Base-by-base conservation (phyloP, 2,797 vertebrate genomes). In the Enteromius thamalakanensis region DNA sequence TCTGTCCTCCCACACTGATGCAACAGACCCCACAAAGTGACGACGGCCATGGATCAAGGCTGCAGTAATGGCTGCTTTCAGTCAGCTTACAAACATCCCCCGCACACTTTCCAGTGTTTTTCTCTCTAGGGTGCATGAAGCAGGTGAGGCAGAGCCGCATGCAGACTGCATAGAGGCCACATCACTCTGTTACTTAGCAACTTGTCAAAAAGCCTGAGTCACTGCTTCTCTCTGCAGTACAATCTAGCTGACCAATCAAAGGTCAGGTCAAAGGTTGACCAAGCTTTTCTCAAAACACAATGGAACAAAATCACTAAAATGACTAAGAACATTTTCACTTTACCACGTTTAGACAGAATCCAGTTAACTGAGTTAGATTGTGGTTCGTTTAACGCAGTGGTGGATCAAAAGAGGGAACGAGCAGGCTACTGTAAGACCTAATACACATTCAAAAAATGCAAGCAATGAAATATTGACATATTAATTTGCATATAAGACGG, bases 101-200 rank as follows among this genome's bases (percentile, higher is more conserved):
- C 7, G 4, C 21, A 58, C 74, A 42, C 53, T 42, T 64, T n/a
- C 17, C 29, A 34, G 29, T 51, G 71, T 75, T 75, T 62, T 67
- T 60, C 71, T 83, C 75, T 79, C 71, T 67, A 55, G 32, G 74
- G 88, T 86, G 84, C 88, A 85, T 84, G 68, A 77, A 82, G 40
- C 80, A 76, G 49, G 49, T 85, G 85, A 87, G 58, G 58, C 79
- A 71, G 55, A 84, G 76, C 82, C 40, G 34, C 21, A 86, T 82
- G n/a, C 70, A 76, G 51, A 74, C 81, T 74, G 72, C 84, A 85
- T 84, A 85, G 29, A 84, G 80, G 62, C 74, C 84, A 79, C 15
- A 45, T 49, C 68, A 47, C 45, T 83, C 79, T 86, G 87, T 90
- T 88, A 86, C 87, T 89, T 79, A 89, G 89, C 88, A 90, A 90